Base-by-base conservation (phyloP, 2,797 vertebrate species). In the Neoniphon sammara region DNA sequence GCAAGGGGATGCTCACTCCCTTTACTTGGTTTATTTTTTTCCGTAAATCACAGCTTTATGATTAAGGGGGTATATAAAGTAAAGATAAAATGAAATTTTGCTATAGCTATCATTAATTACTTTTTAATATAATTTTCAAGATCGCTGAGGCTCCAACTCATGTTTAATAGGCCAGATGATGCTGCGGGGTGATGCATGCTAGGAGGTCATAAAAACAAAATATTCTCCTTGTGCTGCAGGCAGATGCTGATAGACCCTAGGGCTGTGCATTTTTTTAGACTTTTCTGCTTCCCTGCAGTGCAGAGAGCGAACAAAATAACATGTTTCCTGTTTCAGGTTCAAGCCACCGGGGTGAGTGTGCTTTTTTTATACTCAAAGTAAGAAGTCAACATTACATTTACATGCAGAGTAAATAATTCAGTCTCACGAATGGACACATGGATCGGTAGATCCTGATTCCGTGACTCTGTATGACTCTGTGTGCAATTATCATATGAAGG, bases 131-230 rank as follows among this genome's bases (percentile, higher is more conserved):
- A 23, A 84, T 88, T 77, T 83, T 84, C 57, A 81, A 78, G 75
- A 80, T 83, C 75, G 77, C 67, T 79, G 77, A 86, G 64, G 70
- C 70, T 80, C 55, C 60, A 77, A 82, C 74, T 81, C 61, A 72
- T 81, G 70, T 76, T 86, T 89, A 86, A 88, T 87, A 83, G 82
- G 81, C 61, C 81, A 83, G 77, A 85, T 76, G 73, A 65, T 82
- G 80, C 85, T 80, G 77, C 66, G 71, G 84, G 86, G 61, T 68
- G 73, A 85, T 88, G 85, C 77, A 86, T 86, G 81, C 81, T 80
- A 55, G 73, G 83, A 84, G 88, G 90, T 90, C 86, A 88, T 64
- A 78, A 77, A 83, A 85, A 88, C 71, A 80, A 85, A 84, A 82
- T 73, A 81, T 71, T 87, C 59, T 70, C 72, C 71, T 81, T 1